These are phyloP conservation scores for Leucopsar rothschildi DNA, from an alignment of 2,113 vertebrate species.

Conservation along the genomic window DNA sequence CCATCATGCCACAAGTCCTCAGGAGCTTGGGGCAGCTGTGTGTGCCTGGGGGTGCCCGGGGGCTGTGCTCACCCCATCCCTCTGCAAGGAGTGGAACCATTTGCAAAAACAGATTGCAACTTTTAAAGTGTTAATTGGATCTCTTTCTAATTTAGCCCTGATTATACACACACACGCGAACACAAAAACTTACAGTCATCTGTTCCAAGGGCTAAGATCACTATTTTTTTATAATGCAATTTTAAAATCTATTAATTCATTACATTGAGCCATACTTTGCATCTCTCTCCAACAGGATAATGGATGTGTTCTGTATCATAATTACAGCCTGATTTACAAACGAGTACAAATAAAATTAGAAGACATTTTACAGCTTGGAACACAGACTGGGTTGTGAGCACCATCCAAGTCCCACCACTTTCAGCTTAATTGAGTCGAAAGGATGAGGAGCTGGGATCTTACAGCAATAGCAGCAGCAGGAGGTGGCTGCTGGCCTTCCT, in stretches of 20 bases:
- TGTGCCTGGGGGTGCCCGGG: neutral
- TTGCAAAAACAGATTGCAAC: constrained; percentile 60
- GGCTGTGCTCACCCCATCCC: neutral
- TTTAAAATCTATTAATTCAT: constrained; percentile 70
- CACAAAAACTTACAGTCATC: constrained; percentile 64
- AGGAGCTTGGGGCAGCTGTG: neutral
- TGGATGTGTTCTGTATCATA: constrained; percentile 60
- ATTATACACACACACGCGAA: constrained; percentile 28
- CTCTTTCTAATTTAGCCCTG: constrained; percentile 51
- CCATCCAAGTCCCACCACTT: constrained; percentile 51
- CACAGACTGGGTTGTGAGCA: constrained; percentile 49
- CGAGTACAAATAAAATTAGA: constrained; percentile 67
- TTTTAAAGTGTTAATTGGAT: constrained; percentile 64
- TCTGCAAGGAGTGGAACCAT: neutral
- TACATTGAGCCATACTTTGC: constrained; percentile 61
- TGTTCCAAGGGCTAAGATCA: constrained; percentile 68
- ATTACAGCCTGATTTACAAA: constrained; percentile 66
- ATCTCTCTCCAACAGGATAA: constrained; percentile 64
- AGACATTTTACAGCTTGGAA: constrained; percentile 66
- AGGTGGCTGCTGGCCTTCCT: neutral
- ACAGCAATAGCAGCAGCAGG: neutral
- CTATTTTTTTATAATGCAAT: constrained; percentile 64
- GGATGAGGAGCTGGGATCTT: constrained; percentile 1
- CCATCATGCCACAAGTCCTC: neutral
- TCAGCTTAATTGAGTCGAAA: neutral